phyloP scores from a whole-genome alignment of 2,797 vertebrate species.

The Cirrhinus molitorella region DNA sequence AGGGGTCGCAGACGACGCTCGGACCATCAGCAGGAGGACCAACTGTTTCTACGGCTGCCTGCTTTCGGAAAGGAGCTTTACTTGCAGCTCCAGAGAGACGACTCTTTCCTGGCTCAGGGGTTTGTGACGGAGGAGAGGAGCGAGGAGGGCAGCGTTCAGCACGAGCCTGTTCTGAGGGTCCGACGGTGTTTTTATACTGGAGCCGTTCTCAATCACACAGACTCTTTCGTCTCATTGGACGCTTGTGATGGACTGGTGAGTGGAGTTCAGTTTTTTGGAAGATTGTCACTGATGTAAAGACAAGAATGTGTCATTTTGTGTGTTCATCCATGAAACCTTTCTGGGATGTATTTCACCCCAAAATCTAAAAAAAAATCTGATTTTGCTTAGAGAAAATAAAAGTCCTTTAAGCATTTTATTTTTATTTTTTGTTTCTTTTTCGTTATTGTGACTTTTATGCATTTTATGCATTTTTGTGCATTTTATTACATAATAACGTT shows the following conservation, averaged over 20 bases:
- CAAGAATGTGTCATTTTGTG: background rate
- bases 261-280: constrained; percentile 25
- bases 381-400: background rate
- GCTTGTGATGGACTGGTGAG: constrained; percentile 92
- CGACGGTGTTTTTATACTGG: constrained; percentile 90
- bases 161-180: constrained; percentile 57
- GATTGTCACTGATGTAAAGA: background rate
- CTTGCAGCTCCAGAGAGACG: constrained; percentile 83
- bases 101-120: constrained; percentile 81
- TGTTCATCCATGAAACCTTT: background rate
- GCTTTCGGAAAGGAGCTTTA: constrained; percentile 83
- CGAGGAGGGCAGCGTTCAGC: constrained; percentile 66
- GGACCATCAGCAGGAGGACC: constrained; percentile 58
- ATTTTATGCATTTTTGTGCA: too few species aligned
- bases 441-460: too few species aligned
- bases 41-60: constrained; percentile 85
- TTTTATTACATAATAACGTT: too few species aligned
- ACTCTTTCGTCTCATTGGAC: constrained; percentile 88
- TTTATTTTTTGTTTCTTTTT: too few species aligned
- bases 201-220: constrained; percentile 83
- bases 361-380: background rate
- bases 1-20: constrained; percentile 65
- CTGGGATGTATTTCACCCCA: background rate
- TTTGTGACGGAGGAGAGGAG: constrained; percentile 83
- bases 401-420: background rate